These are phyloP conservation scores for Platyscapa corneri DNA, from an alignment of 1,140 invertebrate genomes.

Conservation along the genomic window DNA sequence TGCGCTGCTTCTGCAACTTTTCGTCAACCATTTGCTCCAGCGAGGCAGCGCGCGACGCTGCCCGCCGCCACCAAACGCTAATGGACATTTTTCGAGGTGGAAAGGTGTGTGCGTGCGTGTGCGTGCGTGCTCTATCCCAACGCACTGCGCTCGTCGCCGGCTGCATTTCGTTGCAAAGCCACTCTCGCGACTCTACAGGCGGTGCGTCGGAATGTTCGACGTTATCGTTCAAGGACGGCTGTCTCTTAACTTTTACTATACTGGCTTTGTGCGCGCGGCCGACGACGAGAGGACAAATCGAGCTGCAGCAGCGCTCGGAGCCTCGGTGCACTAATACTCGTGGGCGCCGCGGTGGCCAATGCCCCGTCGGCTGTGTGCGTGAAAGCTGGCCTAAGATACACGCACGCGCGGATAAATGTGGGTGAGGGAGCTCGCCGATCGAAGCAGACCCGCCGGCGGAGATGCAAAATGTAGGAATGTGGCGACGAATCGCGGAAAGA, in stretches of 20 bases:
- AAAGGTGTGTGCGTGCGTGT: too few relatives aligned
- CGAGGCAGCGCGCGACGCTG: too few relatives aligned
- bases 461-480: constrained; percentile 26
- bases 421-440: not conserved
- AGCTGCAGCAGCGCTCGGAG: not conserved
- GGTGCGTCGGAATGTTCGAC: constrained; percentile 23
- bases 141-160: too few relatives aligned
- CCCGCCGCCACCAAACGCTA: too few relatives aligned
- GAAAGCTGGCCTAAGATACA: not conserved
- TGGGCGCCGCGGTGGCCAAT: not conserved
- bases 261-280: constrained; percentile 16
- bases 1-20: too few relatives aligned
- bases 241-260: constrained; percentile 44
- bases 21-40: too few relatives aligned
- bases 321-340: not conserved
- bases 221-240: constrained; percentile 50
- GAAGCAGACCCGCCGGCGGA: not conserved
- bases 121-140: too few relatives aligned
- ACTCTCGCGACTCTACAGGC: not conserved
- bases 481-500: constrained; percentile 33
- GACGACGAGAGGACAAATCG: constrained; percentile 38
- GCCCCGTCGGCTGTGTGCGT: not conserved
- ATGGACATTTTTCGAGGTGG: too few relatives aligned
- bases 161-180: not conserved
- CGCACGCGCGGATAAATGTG: too few relatives aligned